Conservation (phyloP, 92 coral and sea anemone species). For the Scolanthus callimorphus region DNA sequence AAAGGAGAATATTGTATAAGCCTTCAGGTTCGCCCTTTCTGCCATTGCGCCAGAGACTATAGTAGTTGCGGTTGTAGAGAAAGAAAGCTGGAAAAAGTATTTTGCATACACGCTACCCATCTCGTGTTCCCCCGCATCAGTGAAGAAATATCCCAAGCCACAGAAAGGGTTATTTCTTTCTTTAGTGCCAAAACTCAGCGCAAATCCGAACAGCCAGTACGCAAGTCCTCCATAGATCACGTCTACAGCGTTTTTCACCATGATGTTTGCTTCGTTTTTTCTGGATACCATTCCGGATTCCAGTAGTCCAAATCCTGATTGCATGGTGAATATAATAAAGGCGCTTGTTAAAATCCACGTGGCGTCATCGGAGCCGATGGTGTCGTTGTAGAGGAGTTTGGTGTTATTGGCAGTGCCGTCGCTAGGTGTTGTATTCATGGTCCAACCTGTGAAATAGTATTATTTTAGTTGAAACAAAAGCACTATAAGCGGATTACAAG, state of each 20-base stretch:
- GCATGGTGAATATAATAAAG: slow-evolving; percentile 81
- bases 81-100: slow-evolving; percentile 84
- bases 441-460: no score
- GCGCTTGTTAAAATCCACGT: slow-evolving; percentile 88
- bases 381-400: no score
- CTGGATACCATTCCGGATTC: slow-evolving; percentile 83
- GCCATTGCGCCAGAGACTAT: slow-evolving; percentile 97
- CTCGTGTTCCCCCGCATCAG: slow-evolving; percentile 60
- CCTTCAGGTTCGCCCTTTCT: slow-evolving; percentile 72
- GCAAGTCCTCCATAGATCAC: slow-evolving; percentile 89
- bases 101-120: slow-evolving; percentile 68
- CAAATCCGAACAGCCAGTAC: slow-evolving; percentile 89
- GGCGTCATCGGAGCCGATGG: slow-evolving; percentile 61
- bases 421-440: no score
- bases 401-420: no score
- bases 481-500: no score
- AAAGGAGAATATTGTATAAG: slow-evolving; percentile 74
- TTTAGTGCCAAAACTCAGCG: slow-evolving; percentile 56
- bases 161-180: slow-evolving; percentile 51
- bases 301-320: slow-evolving; percentile 80
- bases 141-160: slow-evolving; percentile 72
- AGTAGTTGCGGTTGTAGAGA: slow-evolving; percentile 88
- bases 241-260: slow-evolving; percentile 88
- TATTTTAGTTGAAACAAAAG: no score
- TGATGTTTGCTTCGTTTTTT: slow-evolving; percentile 86